Evolutionary conservation across 2,888 invertebrate genomes (phyloP).

Genomic region (Notodonta dromedarius): DNA sequence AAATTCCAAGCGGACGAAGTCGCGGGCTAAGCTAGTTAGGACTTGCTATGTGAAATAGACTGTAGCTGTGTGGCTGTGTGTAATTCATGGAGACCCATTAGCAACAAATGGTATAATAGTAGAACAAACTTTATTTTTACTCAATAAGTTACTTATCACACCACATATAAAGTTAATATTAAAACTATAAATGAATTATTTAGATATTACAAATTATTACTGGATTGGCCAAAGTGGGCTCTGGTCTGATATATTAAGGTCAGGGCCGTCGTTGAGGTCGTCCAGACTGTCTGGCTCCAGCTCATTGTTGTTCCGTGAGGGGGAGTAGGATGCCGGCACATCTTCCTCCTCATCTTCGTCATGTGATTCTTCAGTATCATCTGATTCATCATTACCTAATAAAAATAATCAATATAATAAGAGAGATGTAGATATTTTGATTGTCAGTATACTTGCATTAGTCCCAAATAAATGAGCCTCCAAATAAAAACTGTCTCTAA

Average conservation of each 20-base stretch:
- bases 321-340: conserved; percentile 70
- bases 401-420: not conserved
- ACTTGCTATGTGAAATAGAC: too few relatives aligned
- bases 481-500: not conserved
- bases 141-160: not conserved
- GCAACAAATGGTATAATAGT: too few relatives aligned
- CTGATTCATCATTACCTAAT: conserved; percentile 82
- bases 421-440: too few relatives aligned
- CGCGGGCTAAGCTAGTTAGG: too few relatives aligned
- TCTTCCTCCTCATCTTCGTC: conserved; percentile 85
- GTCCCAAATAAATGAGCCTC: not conserved
- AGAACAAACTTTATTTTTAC: too few relatives aligned
- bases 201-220: conserved; percentile 19
- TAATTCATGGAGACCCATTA: too few relatives aligned
- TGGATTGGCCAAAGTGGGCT: conserved; percentile 65
- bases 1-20: too few relatives aligned
- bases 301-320: conserved; percentile 73
- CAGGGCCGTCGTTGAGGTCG: conserved; percentile 67
- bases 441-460: not conserved
- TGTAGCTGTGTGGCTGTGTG: too few relatives aligned
- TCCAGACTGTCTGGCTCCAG: conserved; percentile 71
- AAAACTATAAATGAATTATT: not conserved
- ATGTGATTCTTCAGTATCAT: conserved; percentile 83
- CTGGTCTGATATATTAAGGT: conserved; percentile 67
- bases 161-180: not conserved